Base-by-base conservation (phyloP, 2,113 vertebrate species). In the Gymnogyps californianus region DNA sequence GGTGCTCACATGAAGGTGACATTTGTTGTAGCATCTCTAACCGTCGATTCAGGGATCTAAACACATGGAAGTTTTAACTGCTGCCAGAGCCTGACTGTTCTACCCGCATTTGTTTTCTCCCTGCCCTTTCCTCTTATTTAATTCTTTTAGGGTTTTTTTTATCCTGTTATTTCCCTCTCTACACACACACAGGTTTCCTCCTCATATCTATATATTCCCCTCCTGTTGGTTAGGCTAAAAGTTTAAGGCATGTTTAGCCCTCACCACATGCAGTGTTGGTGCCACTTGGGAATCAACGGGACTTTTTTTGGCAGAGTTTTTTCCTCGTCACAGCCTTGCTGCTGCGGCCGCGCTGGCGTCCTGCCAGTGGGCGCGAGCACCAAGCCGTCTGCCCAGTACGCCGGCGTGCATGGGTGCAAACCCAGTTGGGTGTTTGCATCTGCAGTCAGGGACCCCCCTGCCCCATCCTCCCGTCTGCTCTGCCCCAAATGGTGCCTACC, bases 11-110 rank as follows among this genome's bases (percentile, higher is more conserved):
- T 58, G 49, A 89, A 83, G 88, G 61, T 93, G 96, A 96, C 93
- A 95, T 95, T 97, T 96, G 96, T 96, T 94, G 94, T 70, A 96
- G 90, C 88, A 82, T 90, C 66, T 96, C 87, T 69, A 74, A 54
- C 77, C 42, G 6, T 80, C 1, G 34, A 91, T 92, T 83, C 13
- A 9, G 86, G 86, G 42, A 92, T 90, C 79, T 80, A 74, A 95
- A 90, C 89, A 91, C 94, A 94, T 93, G 93, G 80, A 93, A 96
- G 61, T 90, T 96, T 94, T 84, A 83, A 89, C 76, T 94, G 81
- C 72, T 91, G 92, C 90, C 86, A 86, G 87, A 92, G 84, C 62
- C 91, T 88, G 95, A 85, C 58, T 93, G 6, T 91, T 82, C 91
- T 89, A 72, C 67, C 69, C 88, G 86, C 72, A 83, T 91, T 96